Percentiles rank a stretch among this genome's conserved stretches.
These are phyloP conservation scores for Spodoptera litura DNA, from an alignment of 1,140 invertebrate genomes.

Conservation along the genomic window DNA sequence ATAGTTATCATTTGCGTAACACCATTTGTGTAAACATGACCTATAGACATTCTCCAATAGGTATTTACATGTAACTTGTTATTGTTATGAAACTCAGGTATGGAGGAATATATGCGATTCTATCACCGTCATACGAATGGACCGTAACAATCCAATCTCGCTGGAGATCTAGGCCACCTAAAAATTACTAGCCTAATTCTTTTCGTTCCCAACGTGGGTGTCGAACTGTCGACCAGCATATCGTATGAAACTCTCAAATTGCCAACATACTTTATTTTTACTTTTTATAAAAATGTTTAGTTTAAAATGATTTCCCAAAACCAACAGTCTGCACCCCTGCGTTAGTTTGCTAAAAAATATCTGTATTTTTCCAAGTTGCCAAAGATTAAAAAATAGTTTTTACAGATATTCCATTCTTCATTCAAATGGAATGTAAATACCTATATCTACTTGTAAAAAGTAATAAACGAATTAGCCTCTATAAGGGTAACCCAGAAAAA, in stretches of 20 bases:
- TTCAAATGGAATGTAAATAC: no score
- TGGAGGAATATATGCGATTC: neutral
- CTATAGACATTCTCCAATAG: neutral
- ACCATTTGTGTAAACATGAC: neutral
- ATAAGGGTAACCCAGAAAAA: neutral
- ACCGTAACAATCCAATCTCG: conserved; percentile 45
- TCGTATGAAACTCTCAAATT: conserved; percentile 14
- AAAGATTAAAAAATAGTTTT: no score
- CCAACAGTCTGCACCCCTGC: no score
- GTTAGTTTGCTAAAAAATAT: no score
- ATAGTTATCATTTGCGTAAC: no score
- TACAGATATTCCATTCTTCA: no score
- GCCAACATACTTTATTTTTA: no score
- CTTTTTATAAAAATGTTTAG: no score
- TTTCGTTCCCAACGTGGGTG: conserved; percentile 30
- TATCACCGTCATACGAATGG: conserved; percentile 10
- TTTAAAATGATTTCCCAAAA: no score
- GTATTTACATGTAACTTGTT: neutral
- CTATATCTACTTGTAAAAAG: neutral
- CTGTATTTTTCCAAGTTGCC: no score
- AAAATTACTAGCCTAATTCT: conserved; percentile 50
- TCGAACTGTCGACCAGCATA: neutral
- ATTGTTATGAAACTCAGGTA: conserved; percentile 13
- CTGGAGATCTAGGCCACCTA: conserved; percentile 51
- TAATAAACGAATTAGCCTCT: neutral